A percentile compares a stretch with the other conserved stretches of the same genome.
Conservation (phyloP, 2,888 invertebrate genomes). For the Trissonchulus sp. region DNA sequence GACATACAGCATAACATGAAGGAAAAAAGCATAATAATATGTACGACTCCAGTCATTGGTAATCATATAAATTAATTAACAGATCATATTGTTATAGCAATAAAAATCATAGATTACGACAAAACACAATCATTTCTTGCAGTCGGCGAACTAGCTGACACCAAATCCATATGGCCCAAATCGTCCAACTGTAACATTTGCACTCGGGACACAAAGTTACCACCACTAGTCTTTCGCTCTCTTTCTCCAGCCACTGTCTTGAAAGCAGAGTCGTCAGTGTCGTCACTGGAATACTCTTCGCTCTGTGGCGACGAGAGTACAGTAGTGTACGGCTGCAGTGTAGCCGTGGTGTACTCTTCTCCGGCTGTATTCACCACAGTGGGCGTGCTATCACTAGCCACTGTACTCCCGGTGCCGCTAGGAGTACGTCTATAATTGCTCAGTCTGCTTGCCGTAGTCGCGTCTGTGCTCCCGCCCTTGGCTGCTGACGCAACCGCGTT, state of each 20-base stretch:
- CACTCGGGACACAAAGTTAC: not conserved
- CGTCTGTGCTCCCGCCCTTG: not conserved
- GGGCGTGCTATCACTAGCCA: not conserved
- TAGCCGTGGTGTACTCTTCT: not conserved
- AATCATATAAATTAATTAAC: too few species aligned
- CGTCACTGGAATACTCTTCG: not conserved
- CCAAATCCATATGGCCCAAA: constrained; percentile 11
- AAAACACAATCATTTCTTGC: constrained; percentile 24
- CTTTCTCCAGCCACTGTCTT: too few species aligned
- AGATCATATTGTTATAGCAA: too few species aligned
- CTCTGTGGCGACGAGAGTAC: not conserved
- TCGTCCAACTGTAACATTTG: not conserved
- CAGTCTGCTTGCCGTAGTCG: too few species aligned
- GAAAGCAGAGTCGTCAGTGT: not conserved
- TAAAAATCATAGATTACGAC: too few species aligned
- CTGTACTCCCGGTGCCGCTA: not conserved
- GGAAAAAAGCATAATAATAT: too few species aligned
- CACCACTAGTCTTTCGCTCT: too few species aligned
- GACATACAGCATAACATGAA: too few species aligned
- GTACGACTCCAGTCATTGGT: too few species aligned
- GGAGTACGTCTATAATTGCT: too few species aligned
- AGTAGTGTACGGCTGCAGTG: not conserved
- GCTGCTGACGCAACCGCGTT: not conserved
- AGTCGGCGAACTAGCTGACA: constrained; percentile 7
- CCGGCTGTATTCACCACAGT: not conserved